Percentiles rank a stretch among this genome's conserved stretches.
These are phyloP conservation scores for Drosophila paranaensis DNA, from an alignment of 2,888 invertebrate species.

Conservation along the genomic window DNA sequence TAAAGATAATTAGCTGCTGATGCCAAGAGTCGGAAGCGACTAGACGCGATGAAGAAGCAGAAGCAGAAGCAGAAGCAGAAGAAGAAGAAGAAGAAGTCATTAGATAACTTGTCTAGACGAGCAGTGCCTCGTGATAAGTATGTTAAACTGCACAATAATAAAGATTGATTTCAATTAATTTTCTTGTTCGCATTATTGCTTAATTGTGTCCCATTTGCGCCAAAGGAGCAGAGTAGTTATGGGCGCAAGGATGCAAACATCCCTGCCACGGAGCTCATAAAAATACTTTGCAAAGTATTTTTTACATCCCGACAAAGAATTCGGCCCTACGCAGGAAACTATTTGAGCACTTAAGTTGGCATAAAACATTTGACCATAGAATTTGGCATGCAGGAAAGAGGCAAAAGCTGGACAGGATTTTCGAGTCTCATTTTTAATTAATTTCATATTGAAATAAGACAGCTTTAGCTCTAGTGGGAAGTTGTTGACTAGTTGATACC, in stretches of 20 bases:
- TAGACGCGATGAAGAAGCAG: constrained; percentile 17
- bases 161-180: neutral
- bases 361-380: constrained; percentile 1
- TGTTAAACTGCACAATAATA: neutral
- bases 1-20: constrained; percentile 62
- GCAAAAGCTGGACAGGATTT: neutral
- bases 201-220: neutral
- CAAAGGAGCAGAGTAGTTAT: neutral
- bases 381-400: neutral
- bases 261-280: neutral
- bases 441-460: neutral
- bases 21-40: constrained; percentile 13
- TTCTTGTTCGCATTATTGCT: neutral
- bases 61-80: neutral
- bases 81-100: constrained; percentile 4
- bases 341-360: constrained; percentile 2
- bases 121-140: neutral
- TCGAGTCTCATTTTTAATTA: neutral
- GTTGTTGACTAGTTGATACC: neutral
- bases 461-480: neutral
- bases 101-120: neutral
- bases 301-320: neutral
- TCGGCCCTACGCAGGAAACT: neutral
- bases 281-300: constrained; percentile 5
- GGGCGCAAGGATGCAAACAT: neutral